A percentile compares a stretch with the other conserved stretches of the same genome.
phyloP scores from a whole-genome alignment of 2,113 vertebrate genomes.

The Collichthys lucidus region DNA sequence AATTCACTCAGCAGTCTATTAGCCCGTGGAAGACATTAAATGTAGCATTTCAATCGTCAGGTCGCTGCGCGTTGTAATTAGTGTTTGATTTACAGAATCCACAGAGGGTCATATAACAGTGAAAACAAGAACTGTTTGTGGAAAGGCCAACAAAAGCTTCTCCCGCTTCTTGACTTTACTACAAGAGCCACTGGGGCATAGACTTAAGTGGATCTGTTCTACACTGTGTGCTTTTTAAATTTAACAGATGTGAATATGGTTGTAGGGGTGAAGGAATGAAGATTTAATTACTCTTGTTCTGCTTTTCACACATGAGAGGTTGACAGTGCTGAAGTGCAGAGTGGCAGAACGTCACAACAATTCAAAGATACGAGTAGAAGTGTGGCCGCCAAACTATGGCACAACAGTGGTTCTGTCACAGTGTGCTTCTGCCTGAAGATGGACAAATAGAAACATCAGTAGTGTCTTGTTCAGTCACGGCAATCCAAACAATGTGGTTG shows the following conservation, averaged over 20 bases:
- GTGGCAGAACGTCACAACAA: slow-evolving; percentile 60
- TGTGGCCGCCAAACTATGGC: slow-evolving; percentile 26
- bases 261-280: slow-evolving; percentile 53
- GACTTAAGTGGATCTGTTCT: slow-evolving; percentile 67
- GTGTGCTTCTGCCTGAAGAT: not conserved
- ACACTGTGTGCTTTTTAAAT: slow-evolving; percentile 70
- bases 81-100: slow-evolving; percentile 86
- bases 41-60: slow-evolving; percentile 88
- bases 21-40: slow-evolving; percentile 87
- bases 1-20: slow-evolving; percentile 87
- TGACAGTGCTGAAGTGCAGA: slow-evolving; percentile 38
- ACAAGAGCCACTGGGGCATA: slow-evolving; percentile 50
- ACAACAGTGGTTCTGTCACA: slow-evolving; percentile 12
- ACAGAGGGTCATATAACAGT: slow-evolving; percentile 77
- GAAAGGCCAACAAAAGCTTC: slow-evolving; percentile 29
- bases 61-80: slow-evolving; percentile 90
- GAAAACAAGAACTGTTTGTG: slow-evolving; percentile 67
- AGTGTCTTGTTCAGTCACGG: not conserved
- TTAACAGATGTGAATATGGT: slow-evolving; percentile 61
- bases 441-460: slow-evolving; percentile 16
- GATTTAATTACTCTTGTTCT: slow-evolving; percentile 80
- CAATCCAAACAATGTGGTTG: slow-evolving; percentile 4
- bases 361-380: slow-evolving; percentile 34
- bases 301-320: slow-evolving; percentile 67
- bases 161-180: slow-evolving; percentile 13